Percentiles rank a stretch among this genome's conserved stretches.
These are phyloP conservation scores for Mechanitis mazaeus DNA, from an alignment of 2,888 invertebrate species.

Conservation along the genomic window DNA sequence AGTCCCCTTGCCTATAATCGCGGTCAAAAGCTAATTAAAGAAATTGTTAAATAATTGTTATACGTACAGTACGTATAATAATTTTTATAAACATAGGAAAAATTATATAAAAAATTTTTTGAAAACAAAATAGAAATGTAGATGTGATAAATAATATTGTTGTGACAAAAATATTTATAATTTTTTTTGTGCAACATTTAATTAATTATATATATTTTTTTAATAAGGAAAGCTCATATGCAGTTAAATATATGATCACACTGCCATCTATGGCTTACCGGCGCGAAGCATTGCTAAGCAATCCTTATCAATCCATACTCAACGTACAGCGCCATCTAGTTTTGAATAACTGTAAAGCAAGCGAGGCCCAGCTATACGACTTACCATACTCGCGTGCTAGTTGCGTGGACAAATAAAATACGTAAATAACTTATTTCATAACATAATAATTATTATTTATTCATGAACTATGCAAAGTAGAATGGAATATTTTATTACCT, in stretches of 20 bases:
- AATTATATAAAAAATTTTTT: too few species aligned
- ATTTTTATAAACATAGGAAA: too few species aligned
- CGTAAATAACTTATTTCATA: slow-evolving; percentile 39
- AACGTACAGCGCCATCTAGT: slow-evolving; percentile 55
- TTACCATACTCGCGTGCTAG: slow-evolving; percentile 72
- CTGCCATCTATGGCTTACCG: slow-evolving; percentile 42
- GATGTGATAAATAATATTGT: too few species aligned
- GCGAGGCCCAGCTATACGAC: slow-evolving; percentile 47
- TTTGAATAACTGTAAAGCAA: slow-evolving; percentile 44
- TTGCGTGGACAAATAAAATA: slow-evolving; percentile 70
- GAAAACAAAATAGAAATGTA: too few species aligned
- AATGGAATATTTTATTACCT: too few species aligned
- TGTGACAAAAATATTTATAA: too few species aligned
- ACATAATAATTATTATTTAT: not conserved
- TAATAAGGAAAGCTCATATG: not conserved
- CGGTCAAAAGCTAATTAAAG: too few species aligned
- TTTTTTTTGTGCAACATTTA: too few species aligned
- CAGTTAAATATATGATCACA: slow-evolving; percentile 7
- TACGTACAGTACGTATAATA: too few species aligned
- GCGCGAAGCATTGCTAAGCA: slow-evolving; percentile 35
- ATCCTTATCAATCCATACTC: slow-evolving; percentile 30
- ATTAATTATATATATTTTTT: not conserved
- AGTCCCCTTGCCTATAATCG: too few species aligned
- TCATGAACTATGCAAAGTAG: too few species aligned
- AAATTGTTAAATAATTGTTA: too few species aligned